A percentile compares a stretch with the other conserved stretches of the same genome.
Evolutionary conservation across 2,888 invertebrate genomes (phyloP).

Genomic region (Acleris emargana): DNA sequence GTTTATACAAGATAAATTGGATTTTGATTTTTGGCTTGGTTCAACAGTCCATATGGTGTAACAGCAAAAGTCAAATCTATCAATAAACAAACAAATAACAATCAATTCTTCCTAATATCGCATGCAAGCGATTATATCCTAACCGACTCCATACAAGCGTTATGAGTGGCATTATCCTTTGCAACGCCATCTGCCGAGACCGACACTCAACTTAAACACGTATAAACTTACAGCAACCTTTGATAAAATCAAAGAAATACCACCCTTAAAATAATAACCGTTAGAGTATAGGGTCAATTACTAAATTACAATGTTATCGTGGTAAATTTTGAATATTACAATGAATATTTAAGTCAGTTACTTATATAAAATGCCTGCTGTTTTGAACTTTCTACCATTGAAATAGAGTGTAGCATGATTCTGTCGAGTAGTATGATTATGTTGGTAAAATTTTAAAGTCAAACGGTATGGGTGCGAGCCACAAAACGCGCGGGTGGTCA

Average conservation of each 20-base stretch:
- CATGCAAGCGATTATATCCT: conserved; percentile 50
- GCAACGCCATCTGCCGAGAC: conserved; percentile 72
- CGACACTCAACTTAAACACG: conserved; percentile 39
- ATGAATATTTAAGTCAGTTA: neutral
- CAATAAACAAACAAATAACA: conserved; percentile 62
- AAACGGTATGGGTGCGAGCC: conserved; percentile 54
- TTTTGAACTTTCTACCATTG: conserved; percentile 38
- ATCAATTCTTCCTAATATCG: conserved; percentile 60
- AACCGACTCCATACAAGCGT: conserved; percentile 56
- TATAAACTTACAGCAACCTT: conserved; percentile 27
- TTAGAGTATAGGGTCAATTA: neutral
- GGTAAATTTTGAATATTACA: conserved; percentile 13
- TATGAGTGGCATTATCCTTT: conserved; percentile 62
- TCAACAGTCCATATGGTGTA: conserved; percentile 19
- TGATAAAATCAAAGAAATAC: conserved; percentile 26
- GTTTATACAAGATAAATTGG: neutral
- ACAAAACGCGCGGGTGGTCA: conserved; percentile 73
- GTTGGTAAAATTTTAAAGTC: conserved; percentile 57
- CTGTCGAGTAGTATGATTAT: conserved; percentile 24
- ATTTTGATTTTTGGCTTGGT: neutral
- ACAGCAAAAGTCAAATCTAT: conserved; percentile 43
- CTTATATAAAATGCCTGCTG: conserved; percentile 31
- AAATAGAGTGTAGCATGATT: conserved; percentile 23
- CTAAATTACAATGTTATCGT: neutral
- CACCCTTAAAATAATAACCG: neutral